These are phyloP conservation scores for Pristionchus exspectatus DNA, from an alignment of 2,888 invertebrate species.

Conservation along the genomic window DNA sequence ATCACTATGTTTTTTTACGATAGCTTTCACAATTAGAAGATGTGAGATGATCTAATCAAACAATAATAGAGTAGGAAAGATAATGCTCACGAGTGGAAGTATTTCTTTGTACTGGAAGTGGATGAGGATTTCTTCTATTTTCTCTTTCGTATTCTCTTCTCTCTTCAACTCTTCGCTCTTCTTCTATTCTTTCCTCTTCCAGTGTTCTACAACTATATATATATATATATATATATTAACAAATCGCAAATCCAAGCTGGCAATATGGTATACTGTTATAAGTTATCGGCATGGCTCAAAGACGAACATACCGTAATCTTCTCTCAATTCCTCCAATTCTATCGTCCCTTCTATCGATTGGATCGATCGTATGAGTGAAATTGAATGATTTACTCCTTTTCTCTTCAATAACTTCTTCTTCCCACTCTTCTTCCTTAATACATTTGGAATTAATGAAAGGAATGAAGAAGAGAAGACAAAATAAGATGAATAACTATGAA, in stretches of 20 bases:
- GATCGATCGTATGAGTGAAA: not conserved
- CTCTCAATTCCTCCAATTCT: conserved; percentile 44
- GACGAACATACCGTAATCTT: conserved; percentile 19
- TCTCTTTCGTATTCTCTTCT: conserved; percentile 29
- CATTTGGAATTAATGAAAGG: not conserved
- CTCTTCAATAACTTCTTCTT: conserved; percentile 51
- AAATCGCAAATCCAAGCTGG: not conserved
- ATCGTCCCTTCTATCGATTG: conserved; percentile 39
- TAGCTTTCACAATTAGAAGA: too few relatives aligned
- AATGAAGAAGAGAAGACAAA: not conserved
- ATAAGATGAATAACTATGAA: not conserved
- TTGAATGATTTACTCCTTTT: conserved; percentile 46
- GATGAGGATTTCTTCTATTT: conserved; percentile 8
- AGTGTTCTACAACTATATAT: conserved; percentile 9
- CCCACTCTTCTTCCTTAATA: conserved; percentile 50
- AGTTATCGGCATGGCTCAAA: not conserved
- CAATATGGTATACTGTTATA: not conserved
- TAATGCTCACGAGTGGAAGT: not conserved
- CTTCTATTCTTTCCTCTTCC: not conserved
- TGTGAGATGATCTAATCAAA: too few relatives aligned
- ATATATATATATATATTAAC: not conserved
- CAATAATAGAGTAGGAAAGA: not conserved
- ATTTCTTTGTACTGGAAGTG: not conserved
- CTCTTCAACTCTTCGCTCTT: not conserved
- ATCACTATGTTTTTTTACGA: too few relatives aligned